Conservation (phyloP, 2,888 invertebrate genomes). For the Hyles lineata region DNA sequence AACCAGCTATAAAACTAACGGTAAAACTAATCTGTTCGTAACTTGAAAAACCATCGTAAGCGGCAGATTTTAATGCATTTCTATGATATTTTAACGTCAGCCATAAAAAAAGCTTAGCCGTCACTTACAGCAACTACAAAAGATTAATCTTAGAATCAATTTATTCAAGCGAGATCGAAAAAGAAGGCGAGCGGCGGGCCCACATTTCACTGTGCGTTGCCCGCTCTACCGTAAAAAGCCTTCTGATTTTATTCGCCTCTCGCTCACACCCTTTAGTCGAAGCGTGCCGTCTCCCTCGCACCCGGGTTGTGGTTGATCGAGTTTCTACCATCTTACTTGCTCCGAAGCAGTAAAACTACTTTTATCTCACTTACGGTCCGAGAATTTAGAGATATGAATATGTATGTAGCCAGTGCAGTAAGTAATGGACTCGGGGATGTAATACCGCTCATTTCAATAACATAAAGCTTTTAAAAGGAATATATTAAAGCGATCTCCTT, state of each 20-base stretch:
- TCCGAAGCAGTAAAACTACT: conserved; percentile 79
- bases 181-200: conserved; percentile 74
- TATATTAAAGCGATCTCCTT: conserved; percentile 58
- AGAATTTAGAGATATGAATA: conserved; percentile 81
- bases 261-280: conserved; percentile 51
- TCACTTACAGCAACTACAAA: conserved; percentile 72
- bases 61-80: conserved; percentile 48
- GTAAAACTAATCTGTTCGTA: conserved; percentile 2
- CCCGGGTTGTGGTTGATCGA: conserved; percentile 75
- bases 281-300: conserved; percentile 58
- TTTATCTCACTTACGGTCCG: conserved; percentile 79
- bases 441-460: conserved; percentile 73
- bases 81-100: conserved; percentile 51
- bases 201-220: conserved; percentile 82
- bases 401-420: conserved; percentile 76
- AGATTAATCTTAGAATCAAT: conserved; percentile 83
- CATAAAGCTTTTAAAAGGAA: conserved; percentile 67
- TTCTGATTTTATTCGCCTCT: conserved; percentile 74
- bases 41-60: conserved; percentile 37
- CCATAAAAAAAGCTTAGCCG: conserved; percentile 57
- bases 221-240: conserved; percentile 84
- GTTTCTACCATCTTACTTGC: conserved; percentile 83
- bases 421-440: conserved; percentile 72
- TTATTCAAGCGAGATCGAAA: conserved; percentile 82
- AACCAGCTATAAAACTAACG: background rate